Conservation (phyloP, 2,113 vertebrate species). For the Ophthalmolycus amberensis region DNA sequence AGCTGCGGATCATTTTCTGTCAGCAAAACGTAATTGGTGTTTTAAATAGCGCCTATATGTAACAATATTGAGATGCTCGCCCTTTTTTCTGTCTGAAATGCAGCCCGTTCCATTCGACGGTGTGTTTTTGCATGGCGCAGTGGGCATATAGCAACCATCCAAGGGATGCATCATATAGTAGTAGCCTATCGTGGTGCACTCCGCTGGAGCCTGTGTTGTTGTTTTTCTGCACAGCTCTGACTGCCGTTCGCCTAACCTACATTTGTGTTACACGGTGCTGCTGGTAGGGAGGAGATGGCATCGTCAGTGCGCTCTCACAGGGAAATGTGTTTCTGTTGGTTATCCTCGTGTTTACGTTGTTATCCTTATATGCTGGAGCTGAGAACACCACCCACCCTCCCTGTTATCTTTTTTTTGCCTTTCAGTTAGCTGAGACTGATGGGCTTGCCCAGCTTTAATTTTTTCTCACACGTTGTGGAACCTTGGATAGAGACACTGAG, state of each 20-base stretch:
- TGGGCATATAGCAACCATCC: conserved; percentile 81
- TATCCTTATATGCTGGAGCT: conserved; percentile 58
- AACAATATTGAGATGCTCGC: neutral
- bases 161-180: conserved; percentile 78
- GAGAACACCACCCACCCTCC: conserved; percentile 50
- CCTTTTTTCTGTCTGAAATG: conserved; percentile 20
- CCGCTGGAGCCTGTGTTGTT: conserved; percentile 80
- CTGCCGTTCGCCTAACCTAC: conserved; percentile 83
- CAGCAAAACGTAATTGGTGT: conserved; percentile 26
- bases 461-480: conserved; percentile 35
- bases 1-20: conserved; percentile 25
- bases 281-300: conserved; percentile 73
- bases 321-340: conserved; percentile 67
- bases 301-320: conserved; percentile 65
- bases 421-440: conserved; percentile 46
- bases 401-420: conserved; percentile 25
- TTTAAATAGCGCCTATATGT: neutral
- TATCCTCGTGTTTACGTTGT: conserved; percentile 78
- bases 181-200: conserved; percentile 77
- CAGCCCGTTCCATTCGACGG: conserved; percentile 35
- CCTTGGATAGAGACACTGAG: conserved; percentile 37
- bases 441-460: conserved; percentile 61
- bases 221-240: conserved; percentile 81
- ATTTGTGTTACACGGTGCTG: conserved; percentile 71
- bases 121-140: conserved; percentile 80